These are phyloP conservation scores for Hucho hucho DNA, from an alignment of 2,113 vertebrate species.

Conservation along the genomic window DNA sequence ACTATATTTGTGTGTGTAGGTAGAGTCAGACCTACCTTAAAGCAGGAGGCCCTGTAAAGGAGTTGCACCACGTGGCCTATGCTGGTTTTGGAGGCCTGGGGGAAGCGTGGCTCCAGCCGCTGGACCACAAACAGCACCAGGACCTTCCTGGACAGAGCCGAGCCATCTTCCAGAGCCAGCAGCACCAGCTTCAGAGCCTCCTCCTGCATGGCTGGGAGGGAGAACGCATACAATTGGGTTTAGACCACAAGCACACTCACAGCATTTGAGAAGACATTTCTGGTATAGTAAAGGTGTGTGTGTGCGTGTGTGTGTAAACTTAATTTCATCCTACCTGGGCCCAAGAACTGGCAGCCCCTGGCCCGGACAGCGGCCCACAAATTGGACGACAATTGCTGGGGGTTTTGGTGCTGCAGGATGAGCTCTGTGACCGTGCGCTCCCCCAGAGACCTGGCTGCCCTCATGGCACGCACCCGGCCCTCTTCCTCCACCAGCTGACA, in stretches of 20 bases:
- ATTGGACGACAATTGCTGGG: conserved; percentile 97
- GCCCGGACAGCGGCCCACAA: conserved; percentile 97
- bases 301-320: neutral
- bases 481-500: conserved; percentile 98
- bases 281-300: neutral
- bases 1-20: neutral
- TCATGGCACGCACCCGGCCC: conserved; percentile 93
- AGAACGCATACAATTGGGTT: conserved; percentile 8
- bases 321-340: conserved; percentile 81
- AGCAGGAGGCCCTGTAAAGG: conserved; percentile 96
- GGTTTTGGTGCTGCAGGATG: conserved; percentile 97
- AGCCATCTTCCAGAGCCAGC: conserved; percentile 93
- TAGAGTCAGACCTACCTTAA: conserved; percentile 80
- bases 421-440: conserved; percentile 97
- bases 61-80: conserved; percentile 98
- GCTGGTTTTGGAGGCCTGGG: conserved; percentile 97
- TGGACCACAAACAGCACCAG: conserved; percentile 98
- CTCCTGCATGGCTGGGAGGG: conserved; percentile 90
- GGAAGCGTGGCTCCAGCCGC: conserved; percentile 94
- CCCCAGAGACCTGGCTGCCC: conserved; percentile 92
- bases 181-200: conserved; percentile 96
- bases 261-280: neutral
- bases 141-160: conserved; percentile 93
- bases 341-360: conserved; percentile 97
- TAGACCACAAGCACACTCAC: neutral